phyloP scores from a whole-genome alignment of 2,888 invertebrate species.

The Mythimna albipuncta region DNA sequence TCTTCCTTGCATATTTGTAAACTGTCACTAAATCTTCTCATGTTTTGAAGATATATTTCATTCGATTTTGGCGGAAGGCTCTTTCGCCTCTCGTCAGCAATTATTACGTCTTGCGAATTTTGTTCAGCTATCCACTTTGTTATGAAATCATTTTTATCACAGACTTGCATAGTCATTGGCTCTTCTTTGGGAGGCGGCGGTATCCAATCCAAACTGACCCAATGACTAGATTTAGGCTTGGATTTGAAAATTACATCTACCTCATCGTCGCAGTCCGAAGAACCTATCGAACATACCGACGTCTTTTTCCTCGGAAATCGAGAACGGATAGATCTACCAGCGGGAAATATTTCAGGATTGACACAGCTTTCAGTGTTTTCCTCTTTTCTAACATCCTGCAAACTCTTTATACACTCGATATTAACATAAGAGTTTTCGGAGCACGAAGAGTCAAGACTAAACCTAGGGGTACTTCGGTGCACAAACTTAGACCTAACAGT shows the following conservation, averaged over 20 bases:
- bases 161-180: conserved; percentile 88
- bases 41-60: conserved; percentile 87
- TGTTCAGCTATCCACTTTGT: conserved; percentile 90
- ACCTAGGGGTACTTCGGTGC: conserved; percentile 86
- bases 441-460: conserved; percentile 90
- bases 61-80: conserved; percentile 89
- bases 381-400: conserved; percentile 89
- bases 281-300: conserved; percentile 89
- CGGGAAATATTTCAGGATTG: conserved; percentile 79
- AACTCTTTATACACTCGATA: conserved; percentile 89
- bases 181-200: conserved; percentile 88
- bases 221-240: conserved; percentile 90
- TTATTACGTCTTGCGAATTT: conserved; percentile 85
- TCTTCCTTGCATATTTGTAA: conserved; percentile 89
- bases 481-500: conserved; percentile 82
- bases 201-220: conserved; percentile 90
- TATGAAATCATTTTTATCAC: conserved; percentile 90
- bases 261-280: conserved; percentile 89
- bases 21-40: conserved; percentile 88
- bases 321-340: conserved; percentile 82
- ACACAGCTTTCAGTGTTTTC: conserved; percentile 77
- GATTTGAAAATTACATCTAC: conserved; percentile 90
- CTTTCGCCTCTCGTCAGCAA: conserved; percentile 86
- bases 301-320: conserved; percentile 88
- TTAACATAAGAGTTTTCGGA: conserved; percentile 91